phyloP scores from a whole-genome alignment of 2,113 vertebrate genomes.

The Chloropsis hardwickii region DNA sequence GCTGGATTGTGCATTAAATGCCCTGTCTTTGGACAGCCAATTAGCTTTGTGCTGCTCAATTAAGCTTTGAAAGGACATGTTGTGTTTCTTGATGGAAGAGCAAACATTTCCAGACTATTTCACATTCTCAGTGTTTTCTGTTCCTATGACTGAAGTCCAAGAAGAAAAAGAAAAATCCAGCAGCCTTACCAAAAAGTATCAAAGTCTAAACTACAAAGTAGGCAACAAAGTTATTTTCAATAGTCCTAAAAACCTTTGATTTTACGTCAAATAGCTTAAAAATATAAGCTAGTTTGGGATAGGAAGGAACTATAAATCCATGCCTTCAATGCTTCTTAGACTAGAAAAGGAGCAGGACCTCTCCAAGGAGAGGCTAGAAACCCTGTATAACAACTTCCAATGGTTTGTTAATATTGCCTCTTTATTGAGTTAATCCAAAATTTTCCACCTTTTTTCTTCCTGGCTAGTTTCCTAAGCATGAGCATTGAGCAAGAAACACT shows the following conservation, averaged over 20 bases:
- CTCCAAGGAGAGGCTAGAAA: background rate
- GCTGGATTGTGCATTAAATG: constrained; percentile 79
- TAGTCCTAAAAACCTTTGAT: constrained; percentile 3
- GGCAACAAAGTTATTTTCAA: constrained; percentile 42
- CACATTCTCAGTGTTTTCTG: constrained; percentile 51
- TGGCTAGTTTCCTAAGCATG: background rate
- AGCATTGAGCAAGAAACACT: background rate
- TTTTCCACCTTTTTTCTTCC: background rate
- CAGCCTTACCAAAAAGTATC: background rate
- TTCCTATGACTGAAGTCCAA: constrained; percentile 24
- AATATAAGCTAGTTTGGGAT: background rate
- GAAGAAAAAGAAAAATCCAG: constrained; percentile 33
- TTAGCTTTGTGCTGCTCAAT: constrained; percentile 81
- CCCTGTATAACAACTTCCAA: background rate
- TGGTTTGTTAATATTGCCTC: background rate
- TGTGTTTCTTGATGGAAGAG: constrained; percentile 74
- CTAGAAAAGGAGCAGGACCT: background rate
- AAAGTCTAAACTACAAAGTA: constrained; percentile 35
- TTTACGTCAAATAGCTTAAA: constrained; percentile 30
- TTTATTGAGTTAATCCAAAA: background rate
- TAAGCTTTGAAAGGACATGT: constrained; percentile 78
- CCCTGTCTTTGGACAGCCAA: constrained; percentile 78
- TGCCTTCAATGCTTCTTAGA: background rate
- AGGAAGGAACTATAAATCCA: background rate
- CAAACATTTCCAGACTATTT: constrained; percentile 72